Evolutionary conservation across 2,888 invertebrate species (phyloP).

Genomic region (Xylota sylvarum): DNA sequence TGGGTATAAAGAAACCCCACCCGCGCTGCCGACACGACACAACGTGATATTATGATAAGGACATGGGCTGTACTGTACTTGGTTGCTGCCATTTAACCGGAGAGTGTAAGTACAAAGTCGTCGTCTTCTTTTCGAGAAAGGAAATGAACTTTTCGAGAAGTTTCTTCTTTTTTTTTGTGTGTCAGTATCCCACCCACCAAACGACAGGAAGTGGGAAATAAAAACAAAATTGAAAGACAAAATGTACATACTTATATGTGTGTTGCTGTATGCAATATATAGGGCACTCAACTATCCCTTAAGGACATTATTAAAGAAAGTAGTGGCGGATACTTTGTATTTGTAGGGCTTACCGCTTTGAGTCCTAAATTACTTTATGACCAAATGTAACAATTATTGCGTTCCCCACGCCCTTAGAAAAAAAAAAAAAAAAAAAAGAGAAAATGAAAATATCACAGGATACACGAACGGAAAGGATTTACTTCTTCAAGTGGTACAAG

Average conservation of each 20-base stretch:
- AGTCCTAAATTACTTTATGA: constrained; percentile 71
- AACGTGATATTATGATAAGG: constrained; percentile 71
- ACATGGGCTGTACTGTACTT: constrained; percentile 63
- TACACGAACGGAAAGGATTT: constrained; percentile 57
- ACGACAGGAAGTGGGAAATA: constrained; percentile 35
- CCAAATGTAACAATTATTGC: constrained; percentile 71
- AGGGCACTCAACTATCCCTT: constrained; percentile 19
- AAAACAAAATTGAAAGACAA: constrained; percentile 67
- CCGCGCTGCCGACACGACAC: constrained; percentile 34
- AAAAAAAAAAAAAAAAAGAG: constrained; percentile 17
- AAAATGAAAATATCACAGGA: constrained; percentile 1
- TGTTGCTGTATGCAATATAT: too few relatives aligned
- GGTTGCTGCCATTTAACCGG: constrained; percentile 38
- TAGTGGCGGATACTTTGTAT: constrained; percentile 60
- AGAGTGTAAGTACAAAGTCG: constrained; percentile 55
- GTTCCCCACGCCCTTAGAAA: neutral
- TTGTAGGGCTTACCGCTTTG: constrained; percentile 63
- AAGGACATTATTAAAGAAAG: constrained; percentile 68
- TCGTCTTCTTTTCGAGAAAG: constrained; percentile 35
- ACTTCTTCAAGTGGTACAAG: constrained; percentile 39
- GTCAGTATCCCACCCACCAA: neutral
- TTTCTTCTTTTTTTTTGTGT: constrained; percentile 5
- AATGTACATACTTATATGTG: constrained; percentile 35
- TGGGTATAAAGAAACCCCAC: constrained; percentile 42
- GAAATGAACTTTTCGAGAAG: constrained; percentile 68